A percentile compares a stretch with the other conserved stretches of the same genome.
These are phyloP conservation scores for Leptinotarsa juncta DNA, from an alignment of 2,888 invertebrate species.

Conservation along the genomic window DNA sequence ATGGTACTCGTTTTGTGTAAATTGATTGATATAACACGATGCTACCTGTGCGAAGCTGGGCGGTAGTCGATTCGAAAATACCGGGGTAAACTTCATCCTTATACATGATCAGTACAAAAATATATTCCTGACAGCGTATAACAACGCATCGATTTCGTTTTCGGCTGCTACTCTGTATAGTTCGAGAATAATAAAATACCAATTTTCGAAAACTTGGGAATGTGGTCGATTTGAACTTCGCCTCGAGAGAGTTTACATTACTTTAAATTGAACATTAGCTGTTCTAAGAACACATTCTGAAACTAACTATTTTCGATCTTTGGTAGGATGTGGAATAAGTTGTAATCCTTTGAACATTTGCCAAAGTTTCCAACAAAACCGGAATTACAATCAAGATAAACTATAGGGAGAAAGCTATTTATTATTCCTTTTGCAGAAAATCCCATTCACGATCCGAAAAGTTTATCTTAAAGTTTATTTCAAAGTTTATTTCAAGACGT, in stretches of 20 bases:
- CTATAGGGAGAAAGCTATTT: neutral
- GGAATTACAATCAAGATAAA: neutral
- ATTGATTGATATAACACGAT: no score
- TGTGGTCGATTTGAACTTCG: neutral
- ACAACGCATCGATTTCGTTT: no score
- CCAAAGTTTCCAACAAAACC: constrained; percentile 2
- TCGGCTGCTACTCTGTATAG: no score
- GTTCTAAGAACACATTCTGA: neutral
- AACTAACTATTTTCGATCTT: neutral
- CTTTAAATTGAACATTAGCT: neutral
- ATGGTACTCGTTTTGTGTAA: no score
- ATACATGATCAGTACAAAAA: no score
- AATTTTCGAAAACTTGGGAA: neutral
- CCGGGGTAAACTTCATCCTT: no score
- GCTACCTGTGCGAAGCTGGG: no score
- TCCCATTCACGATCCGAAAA: neutral
- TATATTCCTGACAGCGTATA: no score
- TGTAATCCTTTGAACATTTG: neutral
- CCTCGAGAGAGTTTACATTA: neutral
- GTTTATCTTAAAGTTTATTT: neutral
- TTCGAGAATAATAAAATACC: no score
- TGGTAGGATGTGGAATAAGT: neutral
- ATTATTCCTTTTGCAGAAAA: neutral
- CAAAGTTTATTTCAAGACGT: no score
- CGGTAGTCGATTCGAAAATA: no score